A percentile compares a stretch with the other conserved stretches of the same genome.
Conservation (phyloP, 2,888 invertebrate genomes). For the Prionchulus punctatus region DNA sequence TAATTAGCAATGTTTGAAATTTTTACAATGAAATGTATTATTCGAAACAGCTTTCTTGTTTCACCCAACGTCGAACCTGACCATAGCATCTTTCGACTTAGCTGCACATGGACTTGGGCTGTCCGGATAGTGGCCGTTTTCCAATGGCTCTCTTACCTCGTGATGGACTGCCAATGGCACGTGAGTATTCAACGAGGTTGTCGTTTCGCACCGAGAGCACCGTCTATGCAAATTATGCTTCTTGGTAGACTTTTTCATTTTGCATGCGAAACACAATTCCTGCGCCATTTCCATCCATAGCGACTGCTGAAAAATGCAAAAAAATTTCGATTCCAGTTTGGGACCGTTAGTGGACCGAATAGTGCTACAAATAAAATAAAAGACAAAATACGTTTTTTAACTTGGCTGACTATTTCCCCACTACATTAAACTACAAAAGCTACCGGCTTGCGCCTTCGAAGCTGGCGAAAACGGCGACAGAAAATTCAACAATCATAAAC, state of each 20-base stretch:
- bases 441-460: no score
- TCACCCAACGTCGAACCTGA: no score
- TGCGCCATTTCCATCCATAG: conserved; percentile 84
- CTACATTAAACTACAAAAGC: no score
- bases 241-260: conserved; percentile 44
- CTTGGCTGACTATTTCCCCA: no score
- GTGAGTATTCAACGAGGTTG: not conserved
- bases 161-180: not conserved
- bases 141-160: not conserved
- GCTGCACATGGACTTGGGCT: not conserved
- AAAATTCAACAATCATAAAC: no score
- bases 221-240: not conserved
- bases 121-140: not conserved
- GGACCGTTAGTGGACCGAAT: no score
- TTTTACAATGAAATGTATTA: no score
- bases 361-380: not conserved
- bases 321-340: no score
- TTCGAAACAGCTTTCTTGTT: no score
- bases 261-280: conserved; percentile 73
- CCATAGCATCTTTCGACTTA: not conserved
- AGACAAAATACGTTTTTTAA: not conserved
- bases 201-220: not conserved
- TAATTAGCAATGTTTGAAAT: no score
- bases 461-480: no score
- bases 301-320: conserved; percentile 47